phyloP scores from a whole-genome alignment of 2,888 invertebrate genomes.

The Trisateles emortualis region DNA sequence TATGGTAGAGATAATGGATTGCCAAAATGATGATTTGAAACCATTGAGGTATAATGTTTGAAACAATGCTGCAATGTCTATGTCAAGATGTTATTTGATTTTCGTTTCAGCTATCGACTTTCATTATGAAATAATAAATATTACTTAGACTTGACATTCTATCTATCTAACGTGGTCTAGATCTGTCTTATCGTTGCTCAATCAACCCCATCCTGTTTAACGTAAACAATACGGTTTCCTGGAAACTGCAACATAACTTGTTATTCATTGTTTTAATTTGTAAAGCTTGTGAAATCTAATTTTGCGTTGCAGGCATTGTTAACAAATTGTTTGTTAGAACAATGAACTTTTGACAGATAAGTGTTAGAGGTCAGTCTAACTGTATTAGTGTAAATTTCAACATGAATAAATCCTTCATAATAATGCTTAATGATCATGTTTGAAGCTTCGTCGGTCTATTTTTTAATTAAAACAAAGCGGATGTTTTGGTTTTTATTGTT shows the following conservation, averaged over 20 bases:
- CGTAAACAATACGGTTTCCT: slow-evolving; percentile 49
- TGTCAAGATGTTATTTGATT: too few species aligned
- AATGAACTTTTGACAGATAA: slow-evolving; percentile 54
- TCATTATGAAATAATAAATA: too few species aligned
- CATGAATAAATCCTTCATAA: slow-evolving; percentile 6
- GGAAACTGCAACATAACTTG: slow-evolving; percentile 55
- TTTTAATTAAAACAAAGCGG: not conserved
- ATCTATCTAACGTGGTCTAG: slow-evolving; percentile 4
- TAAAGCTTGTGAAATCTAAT: slow-evolving; percentile 47
- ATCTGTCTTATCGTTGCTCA: slow-evolving; percentile 20
- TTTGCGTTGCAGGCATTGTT: slow-evolving; percentile 44
- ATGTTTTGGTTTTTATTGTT: not conserved
- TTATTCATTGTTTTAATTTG: slow-evolving; percentile 48
- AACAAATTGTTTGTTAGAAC: slow-evolving; percentile 45
- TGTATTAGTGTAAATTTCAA: slow-evolving; percentile 6
- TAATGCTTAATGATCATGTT: slow-evolving; percentile 9
- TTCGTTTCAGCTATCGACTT: too few species aligned
- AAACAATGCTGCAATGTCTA: too few species aligned
- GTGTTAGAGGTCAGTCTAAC: slow-evolving; percentile 33
- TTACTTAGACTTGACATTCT: too few species aligned
- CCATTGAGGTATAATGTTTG: too few species aligned
- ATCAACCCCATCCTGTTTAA: slow-evolving; percentile 31
- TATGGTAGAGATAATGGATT: slow-evolving; percentile 19
- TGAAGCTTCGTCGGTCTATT: not conserved
- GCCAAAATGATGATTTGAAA: not conserved